Conservation (phyloP, 2,888 invertebrate species). For the Melipona beecheii region DNA sequence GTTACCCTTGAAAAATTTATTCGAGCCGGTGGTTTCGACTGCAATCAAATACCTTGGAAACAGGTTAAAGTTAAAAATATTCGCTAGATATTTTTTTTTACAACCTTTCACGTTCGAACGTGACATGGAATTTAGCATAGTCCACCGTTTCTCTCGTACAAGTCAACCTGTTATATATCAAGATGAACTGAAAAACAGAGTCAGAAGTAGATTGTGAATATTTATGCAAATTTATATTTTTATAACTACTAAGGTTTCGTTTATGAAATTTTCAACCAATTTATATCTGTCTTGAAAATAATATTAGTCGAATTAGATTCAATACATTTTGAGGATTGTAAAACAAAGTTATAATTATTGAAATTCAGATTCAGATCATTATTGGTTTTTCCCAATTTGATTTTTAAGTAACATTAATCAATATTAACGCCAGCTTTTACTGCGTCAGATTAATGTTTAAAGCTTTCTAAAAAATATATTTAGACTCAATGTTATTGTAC, state of each 20-base stretch:
- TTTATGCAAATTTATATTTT: neutral
- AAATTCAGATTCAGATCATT: no score
- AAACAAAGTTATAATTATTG: no score
- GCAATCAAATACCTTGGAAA: conserved; percentile 32
- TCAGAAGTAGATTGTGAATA: neutral
- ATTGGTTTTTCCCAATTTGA: no score
- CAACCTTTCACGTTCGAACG: neutral
- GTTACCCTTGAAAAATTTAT: conserved; percentile 49
- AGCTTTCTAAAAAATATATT: no score
- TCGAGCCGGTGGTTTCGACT: conserved; percentile 35
- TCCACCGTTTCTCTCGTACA: no score
- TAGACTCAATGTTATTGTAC: no score
- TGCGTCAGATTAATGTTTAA: no score
- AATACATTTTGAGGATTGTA: no score
- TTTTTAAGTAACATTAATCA: no score
- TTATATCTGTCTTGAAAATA: neutral
- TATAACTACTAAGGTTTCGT: neutral
- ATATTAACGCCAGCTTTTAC: no score
- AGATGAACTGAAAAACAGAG: neutral
- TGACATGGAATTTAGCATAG: neutral
- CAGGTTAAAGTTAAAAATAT: conserved; percentile 34
- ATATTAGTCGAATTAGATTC: no score
- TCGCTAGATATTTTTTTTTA: neutral
- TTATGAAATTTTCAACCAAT: neutral
- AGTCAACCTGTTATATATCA: neutral